Evolutionary conservation across 2,797 vertebrate genomes (phyloP).

Genomic region (Paratrypauchen microcephalus): DNA sequence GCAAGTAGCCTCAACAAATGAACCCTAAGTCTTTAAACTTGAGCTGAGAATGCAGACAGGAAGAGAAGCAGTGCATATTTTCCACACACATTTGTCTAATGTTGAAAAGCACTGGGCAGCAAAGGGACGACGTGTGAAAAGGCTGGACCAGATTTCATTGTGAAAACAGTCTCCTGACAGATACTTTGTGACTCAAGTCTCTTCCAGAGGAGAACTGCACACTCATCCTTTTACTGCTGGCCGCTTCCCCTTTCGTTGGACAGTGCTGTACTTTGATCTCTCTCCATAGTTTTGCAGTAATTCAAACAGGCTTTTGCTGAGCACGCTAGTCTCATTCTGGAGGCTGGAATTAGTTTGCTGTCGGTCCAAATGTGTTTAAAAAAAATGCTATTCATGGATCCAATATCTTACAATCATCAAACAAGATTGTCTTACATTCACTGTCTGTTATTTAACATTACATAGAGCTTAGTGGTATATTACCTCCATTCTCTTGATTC

Average conservation of each 20-base stretch:
- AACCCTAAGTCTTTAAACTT: constrained; percentile 17
- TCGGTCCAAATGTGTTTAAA: neutral
- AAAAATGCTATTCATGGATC: neutral
- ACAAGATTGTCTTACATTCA: neutral
- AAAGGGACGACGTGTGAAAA: neutral
- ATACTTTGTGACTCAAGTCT: neutral
- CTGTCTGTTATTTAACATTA: neutral
- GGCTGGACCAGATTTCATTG: no score
- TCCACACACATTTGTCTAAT: constrained; percentile 32
- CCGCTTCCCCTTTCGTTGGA: constrained; percentile 28
- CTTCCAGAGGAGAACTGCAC: constrained; percentile 27
- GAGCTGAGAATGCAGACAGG: constrained; percentile 46
- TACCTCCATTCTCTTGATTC: constrained; percentile 99
- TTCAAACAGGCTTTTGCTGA: constrained; percentile 1
- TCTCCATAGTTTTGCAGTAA: constrained; percentile 11
- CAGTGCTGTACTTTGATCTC: constrained; percentile 33
- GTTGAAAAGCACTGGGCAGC: neutral
- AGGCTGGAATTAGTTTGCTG: neutral
- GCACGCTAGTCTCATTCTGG: constrained; percentile 4
- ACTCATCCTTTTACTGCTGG: constrained; percentile 5
- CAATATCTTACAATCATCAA: neutral
- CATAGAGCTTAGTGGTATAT: neutral
- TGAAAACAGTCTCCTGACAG: no score
- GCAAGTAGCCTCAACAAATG: neutral
- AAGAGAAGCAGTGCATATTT: constrained; percentile 58